Base-by-base conservation (phyloP, 2,797 vertebrate genomes). In the Gobio occitaniae region DNA sequence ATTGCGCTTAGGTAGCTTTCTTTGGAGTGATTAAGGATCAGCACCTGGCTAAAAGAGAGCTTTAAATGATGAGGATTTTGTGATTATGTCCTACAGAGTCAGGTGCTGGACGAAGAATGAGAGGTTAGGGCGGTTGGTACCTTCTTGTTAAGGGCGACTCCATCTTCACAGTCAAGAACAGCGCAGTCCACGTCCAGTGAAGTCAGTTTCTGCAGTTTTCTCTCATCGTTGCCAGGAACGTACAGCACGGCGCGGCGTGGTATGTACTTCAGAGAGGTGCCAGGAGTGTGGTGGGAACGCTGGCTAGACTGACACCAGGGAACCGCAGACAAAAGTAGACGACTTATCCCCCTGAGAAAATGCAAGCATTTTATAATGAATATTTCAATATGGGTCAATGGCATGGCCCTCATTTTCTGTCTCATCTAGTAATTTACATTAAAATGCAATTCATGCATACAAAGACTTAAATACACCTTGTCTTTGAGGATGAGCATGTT, bases 131-230 rank as follows among this genome's bases (percentile, higher is more conserved):
- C 21, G 15, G 25, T 21, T 0, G 85, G 80, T 95, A 99, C 97
- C 97, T 99, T 99, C 92, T 96, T 97, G 93, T 94, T 98, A 86
- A 97, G 93, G 89, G 97, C 98, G 85, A 99, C 98, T 0, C 98
- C 98, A 70, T 99, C 98, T 92, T 99, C 98, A 78, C 98, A 99
- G 93, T 99, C 98, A n/a, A 99, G 91, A 84, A 99, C 97, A 0
- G 96, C 97, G 50, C 98, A 99, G 90, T 99, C 98, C 19, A 98
- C 97, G 8, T 95, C 93, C 84, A 99, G 94, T 5, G 95, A 95
- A 1, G 96, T 91, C 63, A 99, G 96, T 93, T 99, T 99, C 90
- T 91, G 90, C 90, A 99, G 95, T 93, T 99, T 99, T 89, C 97
- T 96, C 92, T 97, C 96, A 84, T 99, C 98, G 87, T 98, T 96